Evolutionary conservation across 2,888 invertebrate species (phyloP), one percentile per base, ranked within the genome.

Genomic region (Clitarchus hookeri): DNA sequence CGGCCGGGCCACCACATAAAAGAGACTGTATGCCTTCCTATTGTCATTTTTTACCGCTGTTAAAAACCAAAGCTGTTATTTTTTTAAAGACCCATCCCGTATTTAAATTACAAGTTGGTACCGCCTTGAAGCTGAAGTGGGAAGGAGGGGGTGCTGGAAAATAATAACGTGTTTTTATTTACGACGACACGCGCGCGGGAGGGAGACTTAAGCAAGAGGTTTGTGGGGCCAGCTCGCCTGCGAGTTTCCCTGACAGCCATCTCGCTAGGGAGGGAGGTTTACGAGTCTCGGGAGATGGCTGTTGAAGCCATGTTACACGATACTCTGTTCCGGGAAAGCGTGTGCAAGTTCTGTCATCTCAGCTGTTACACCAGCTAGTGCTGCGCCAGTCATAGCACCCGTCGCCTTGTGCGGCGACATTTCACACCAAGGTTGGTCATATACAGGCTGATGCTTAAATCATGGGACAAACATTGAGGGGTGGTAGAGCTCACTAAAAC

Each of bases 31-130:
- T 65, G 16, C n/a, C n/a, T n/a, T 65, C 65, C 23, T 19, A n/a
- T n/a, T 65, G n/a, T 65, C 65, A 6, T 65, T n/a, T 65, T 65
- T 65, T 65, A 65, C 2, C 3, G 65, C 65, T n/a, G 65, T 65
- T 65, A 65, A 65, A 65, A 65, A 65, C 65, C 65, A 65, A 65
- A 65, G 65, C 65, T 23, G 65, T 65, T 65, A 65, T 65, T 65
- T 65, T 65, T n/a, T 65, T 65, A n/a, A n/a, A n/a, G 65, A n/a
- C 65, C n/a, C n/a, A 16, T 65, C 65, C 65, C 65, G 65, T 65
- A 65, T 65, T 65, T 65, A 65, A 65, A 65, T 65, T 65, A 65
- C 65, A 65, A 65, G 23, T n/a, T n/a, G 65, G 19, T 65, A n/a
- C 65, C 65, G 65, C 65, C 65, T 6, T 12, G 65, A 65, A 11